Base-by-base conservation (phyloP, 2,113 vertebrate genomes). In the Stigmatopora nigra region DNA sequence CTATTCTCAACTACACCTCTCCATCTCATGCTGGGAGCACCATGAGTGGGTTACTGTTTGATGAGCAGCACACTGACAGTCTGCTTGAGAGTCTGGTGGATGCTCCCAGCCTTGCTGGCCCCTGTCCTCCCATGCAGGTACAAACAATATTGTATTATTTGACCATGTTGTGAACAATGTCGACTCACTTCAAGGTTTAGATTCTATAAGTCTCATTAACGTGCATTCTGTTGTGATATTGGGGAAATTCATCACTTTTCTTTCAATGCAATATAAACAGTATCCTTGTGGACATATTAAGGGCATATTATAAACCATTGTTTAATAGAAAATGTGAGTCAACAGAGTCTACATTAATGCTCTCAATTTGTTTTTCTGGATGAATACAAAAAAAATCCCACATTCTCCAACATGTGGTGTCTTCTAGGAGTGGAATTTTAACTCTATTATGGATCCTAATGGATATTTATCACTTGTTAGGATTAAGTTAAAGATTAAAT, bases 111-210 rank as follows among this genome's bases (percentile, higher is more conserved):
- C 89, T 95, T 19, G 81, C 91, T 0, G 91, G 94, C 77, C 91
- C 97, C 78, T 96, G 94, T 85, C 94, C 94, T 71, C 93, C 93
- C 0, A 78, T 96, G 87, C 94, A 97, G 93, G 96, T 98, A 72
- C 19, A 31, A 46, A 72, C 19, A 31, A 46, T 19, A 14, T 3
- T 12, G 3, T 41, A 44, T 8, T 46, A 53, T 36, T 47, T 10
- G 20, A 25, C n/a, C 7, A 20, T 20, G 47, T n/a, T 8, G 31
- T 16, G 1, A 0, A 16, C 38, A 17, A 16, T 0, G 1, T 19
- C 31, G 38, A 8, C 16, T n/a, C 17, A 60, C 38, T 5, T 38
- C 58, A 19, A 19, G 36, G 49, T 9, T 10, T 11, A 22, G 5
- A 48, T 5, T 13, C 15, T 15, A 41, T 41, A 7, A 7, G 38